Base-by-base conservation (phyloP, 53 echinoderm and acorn worm genomes). In the Zoroaster sp. region DNA sequence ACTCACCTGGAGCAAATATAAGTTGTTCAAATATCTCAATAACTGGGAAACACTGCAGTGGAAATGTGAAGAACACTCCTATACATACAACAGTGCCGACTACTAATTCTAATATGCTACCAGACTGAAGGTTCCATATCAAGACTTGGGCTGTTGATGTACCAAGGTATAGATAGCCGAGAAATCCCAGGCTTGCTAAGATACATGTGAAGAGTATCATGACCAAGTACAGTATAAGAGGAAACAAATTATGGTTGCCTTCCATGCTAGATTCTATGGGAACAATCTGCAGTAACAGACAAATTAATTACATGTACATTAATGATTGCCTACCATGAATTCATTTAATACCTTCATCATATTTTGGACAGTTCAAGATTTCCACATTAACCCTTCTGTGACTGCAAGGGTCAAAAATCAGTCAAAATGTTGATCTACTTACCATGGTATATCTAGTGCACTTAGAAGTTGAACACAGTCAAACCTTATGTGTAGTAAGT, bases 201-300 rank as follows among this genome's bases (percentile, higher is more conserved):
- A 97, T 87, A 36, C 80, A 43, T 34, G 95, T 94, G 76, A 97
- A 95, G 75, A 97, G 87, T 13, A 91, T 42, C 7, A 94, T 32
- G 35, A 89, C 92, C 65, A 82, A 44, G 69, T 97, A 89, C 31
- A 97, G 94, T 18, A 97, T 89, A n/a, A 74, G 87, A 23, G 98
- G 92, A 87, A 92, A 97, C 18, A 88, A 77, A 13, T 71, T 68
- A 32, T 93, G 82, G 77, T 94, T 95, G 11, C 91, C 95, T 54
- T 91, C 95, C 94, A 97, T 94, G 53, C 98, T 97, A 9, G 98
- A 94, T 54, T 97, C 95, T 47, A 97, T 95, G 3, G 98, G 98
- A 44, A 97, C 94, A 15, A 97, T 95, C 98, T 97, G 88, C 13
- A 66, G 28, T 71, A 38, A 81, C 47, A 41, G 34, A 47, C 25